Conservation (phyloP, 1,140 invertebrate genomes). For the Drosophila seguyi region DNA sequence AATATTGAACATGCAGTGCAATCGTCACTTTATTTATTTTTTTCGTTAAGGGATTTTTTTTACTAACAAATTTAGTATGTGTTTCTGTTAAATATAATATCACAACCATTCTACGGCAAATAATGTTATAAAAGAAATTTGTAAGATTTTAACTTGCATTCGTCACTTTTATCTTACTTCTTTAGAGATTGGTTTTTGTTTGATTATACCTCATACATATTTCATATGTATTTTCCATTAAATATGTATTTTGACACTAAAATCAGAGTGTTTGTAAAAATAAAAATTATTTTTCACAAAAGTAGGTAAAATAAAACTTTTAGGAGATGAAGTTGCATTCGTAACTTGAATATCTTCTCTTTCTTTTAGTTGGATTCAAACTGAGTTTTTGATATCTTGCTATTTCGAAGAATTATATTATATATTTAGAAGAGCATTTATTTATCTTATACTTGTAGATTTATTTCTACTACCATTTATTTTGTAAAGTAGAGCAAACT, state of each 20-base stretch:
- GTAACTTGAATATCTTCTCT: not conserved
- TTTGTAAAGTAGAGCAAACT: not conserved
- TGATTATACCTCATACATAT: not conserved
- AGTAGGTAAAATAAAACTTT: not conserved
- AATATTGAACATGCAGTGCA: not conserved
- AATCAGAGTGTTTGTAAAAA: not conserved
- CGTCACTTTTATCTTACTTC: not conserved
- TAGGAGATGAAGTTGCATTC: not conserved
- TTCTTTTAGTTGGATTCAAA: no score
- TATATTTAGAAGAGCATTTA: not conserved
- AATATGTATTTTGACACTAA: not conserved
- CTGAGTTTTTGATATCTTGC: not conserved
- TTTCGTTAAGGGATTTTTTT: not conserved
- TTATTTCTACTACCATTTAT: no score
- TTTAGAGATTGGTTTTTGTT: not conserved
- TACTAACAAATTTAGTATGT: not conserved
- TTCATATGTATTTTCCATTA: not conserved
- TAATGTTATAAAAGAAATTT: no score
- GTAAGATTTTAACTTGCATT: no score
- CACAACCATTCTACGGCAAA: no score
- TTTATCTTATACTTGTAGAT: not conserved
- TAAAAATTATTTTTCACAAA: not conserved
- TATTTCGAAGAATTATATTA: not conserved
- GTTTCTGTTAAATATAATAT: not conserved
- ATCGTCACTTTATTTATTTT: not conserved